These are phyloP conservation scores for Tachystola acroxantha DNA, from an alignment of 2,888 invertebrate species.

Conservation along the genomic window DNA sequence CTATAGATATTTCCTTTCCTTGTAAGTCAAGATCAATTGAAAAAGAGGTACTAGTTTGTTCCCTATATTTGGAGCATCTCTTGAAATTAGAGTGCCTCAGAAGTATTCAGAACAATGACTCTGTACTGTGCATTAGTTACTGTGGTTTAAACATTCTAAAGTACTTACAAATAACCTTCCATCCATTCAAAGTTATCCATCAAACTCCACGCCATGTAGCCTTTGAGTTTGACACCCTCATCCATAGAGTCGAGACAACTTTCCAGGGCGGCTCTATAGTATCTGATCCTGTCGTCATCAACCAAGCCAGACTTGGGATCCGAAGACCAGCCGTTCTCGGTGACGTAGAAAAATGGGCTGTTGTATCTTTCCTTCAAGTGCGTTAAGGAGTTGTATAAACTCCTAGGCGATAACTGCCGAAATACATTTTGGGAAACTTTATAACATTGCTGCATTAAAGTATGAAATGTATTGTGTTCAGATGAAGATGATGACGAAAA, in stretches of 20 bases:
- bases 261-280: constrained; percentile 58
- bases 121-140: too few species aligned
- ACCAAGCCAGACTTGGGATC: constrained; percentile 30
- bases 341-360: constrained; percentile 74
- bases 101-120: too few species aligned
- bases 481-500: too few species aligned
- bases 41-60: too few species aligned
- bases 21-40: too few species aligned
- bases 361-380: constrained; percentile 67
- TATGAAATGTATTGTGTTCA: not conserved
- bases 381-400: constrained; percentile 72
- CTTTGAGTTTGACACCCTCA: constrained; percentile 62
- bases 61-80: too few species aligned
- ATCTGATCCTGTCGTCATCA: constrained; percentile 63
- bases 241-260: constrained; percentile 58
- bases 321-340: constrained; percentile 80
- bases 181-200: constrained; percentile 83
- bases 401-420: constrained; percentile 72
- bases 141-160: not conserved
- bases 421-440: not conserved
- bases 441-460: not conserved
- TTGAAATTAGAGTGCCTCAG: not conserved
- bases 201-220: constrained; percentile 80
- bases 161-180: constrained; percentile 71
- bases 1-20: too few species aligned